These are phyloP conservation scores for Rissa tridactyla DNA, from an alignment of 2,113 vertebrate genomes.

Conservation along the genomic window DNA sequence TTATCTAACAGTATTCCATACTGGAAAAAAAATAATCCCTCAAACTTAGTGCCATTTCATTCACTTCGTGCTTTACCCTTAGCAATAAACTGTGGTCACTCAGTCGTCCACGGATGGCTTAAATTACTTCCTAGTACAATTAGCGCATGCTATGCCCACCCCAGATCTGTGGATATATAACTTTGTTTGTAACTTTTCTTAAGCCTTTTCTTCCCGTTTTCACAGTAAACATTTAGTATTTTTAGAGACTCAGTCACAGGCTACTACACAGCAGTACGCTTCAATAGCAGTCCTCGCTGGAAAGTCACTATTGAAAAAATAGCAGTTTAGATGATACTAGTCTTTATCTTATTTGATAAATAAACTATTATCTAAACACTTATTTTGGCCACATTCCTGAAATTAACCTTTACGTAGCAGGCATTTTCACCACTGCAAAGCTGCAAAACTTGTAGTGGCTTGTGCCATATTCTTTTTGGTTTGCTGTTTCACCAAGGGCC, in stretches of 20 bases:
- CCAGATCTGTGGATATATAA: not conserved
- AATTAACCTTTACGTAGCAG: not conserved
- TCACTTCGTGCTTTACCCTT: not conserved
- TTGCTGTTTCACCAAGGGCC: not conserved
- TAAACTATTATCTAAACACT: not conserved
- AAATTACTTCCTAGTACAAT: no score
- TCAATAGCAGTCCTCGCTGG: not conserved
- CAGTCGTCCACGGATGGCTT: not conserved
- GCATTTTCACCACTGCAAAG: not conserved
- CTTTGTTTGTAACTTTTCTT: not conserved
- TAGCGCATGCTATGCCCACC: not conserved
- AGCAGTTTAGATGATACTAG: not conserved
- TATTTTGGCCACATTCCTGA: not conserved
- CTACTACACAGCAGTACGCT: no score
- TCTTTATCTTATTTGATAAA: not conserved
- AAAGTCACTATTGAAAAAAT: not conserved
- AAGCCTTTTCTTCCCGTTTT: not conserved
- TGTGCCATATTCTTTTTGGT: not conserved
- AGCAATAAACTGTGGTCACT: not conserved
- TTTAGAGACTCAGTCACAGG: not conserved
- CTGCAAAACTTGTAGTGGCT: not conserved
- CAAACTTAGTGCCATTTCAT: not conserved
- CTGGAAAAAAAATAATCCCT: not conserved
- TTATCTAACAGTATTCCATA: not conserved
- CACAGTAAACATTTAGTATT: not conserved